These are phyloP conservation scores for Nowickia ferox DNA, from an alignment of 2,888 invertebrate genomes.

Conservation along the genomic window DNA sequence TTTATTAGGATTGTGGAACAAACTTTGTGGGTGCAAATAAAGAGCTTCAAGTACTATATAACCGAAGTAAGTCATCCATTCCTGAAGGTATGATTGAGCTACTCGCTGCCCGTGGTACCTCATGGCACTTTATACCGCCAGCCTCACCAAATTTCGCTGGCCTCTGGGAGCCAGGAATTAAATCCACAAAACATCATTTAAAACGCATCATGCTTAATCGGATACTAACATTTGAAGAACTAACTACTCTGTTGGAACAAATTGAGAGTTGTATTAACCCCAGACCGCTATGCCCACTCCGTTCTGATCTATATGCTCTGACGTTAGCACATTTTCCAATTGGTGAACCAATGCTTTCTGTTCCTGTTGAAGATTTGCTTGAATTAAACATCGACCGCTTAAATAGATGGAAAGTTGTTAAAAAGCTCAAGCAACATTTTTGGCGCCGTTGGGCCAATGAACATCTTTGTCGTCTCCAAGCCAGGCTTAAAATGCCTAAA, in stretches of 20 bases:
- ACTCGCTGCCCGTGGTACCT: not conserved
- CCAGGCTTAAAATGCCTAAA: not conserved
- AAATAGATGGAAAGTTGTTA: not conserved
- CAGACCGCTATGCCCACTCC: not conserved
- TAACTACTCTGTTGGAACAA: not conserved
- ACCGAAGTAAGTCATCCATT: not conserved
- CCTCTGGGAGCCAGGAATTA: not conserved
- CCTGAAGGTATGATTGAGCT: not conserved
- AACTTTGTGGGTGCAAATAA: no score
- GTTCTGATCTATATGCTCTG: not conserved
- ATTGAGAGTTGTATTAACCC: no score
- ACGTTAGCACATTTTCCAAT: not conserved
- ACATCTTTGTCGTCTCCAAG: not conserved
- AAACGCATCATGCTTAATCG: no score
- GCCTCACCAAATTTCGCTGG: conserved; percentile 24
- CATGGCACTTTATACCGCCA: conserved; percentile 48
- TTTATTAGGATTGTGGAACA: no score
- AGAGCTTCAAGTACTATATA: no score
- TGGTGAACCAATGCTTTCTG: not conserved
- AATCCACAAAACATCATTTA: no score
- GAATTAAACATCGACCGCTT: not conserved
- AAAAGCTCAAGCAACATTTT: not conserved
- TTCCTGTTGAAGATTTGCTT: not conserved
- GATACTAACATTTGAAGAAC: not conserved
- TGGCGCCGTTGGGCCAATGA: not conserved